Evolutionary conservation across 2,888 invertebrate species (phyloP).

Genomic region (Hyalella azteca): DNA sequence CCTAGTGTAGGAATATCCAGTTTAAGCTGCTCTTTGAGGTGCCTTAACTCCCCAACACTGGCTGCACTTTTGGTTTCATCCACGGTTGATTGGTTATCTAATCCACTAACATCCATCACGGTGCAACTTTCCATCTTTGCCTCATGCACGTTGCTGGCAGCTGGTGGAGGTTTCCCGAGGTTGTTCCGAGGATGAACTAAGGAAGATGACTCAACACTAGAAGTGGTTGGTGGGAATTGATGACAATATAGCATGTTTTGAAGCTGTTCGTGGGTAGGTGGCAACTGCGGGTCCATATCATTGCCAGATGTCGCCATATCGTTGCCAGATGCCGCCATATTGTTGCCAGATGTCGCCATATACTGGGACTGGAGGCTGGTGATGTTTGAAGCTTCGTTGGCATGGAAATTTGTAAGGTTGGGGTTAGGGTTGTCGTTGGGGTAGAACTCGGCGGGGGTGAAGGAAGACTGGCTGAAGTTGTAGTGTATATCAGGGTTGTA

Average conservation of each 20-base stretch:
- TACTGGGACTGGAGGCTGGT: no score
- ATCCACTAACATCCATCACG: neutral
- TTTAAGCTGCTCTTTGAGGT: neutral
- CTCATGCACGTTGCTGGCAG: no score
- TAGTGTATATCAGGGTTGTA: constrained; percentile 66
- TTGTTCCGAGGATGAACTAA: no score
- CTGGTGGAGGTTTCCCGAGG: no score
- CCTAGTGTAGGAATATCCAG: neutral
- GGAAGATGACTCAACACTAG: no score
- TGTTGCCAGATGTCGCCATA: neutral
- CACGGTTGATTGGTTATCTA: neutral
- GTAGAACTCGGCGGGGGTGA: constrained; percentile 55
- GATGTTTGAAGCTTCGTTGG: neutral
- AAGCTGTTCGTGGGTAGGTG: constrained; percentile 19
- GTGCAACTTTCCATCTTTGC: no score
- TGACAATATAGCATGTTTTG: neutral
- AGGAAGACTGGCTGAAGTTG: constrained; percentile 50
- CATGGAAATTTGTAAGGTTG: neutral
- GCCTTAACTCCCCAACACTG: neutral
- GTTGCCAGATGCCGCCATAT: neutral
- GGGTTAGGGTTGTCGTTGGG: constrained; percentile 30
- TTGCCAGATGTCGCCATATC: neutral
- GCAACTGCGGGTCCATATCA: neutral
- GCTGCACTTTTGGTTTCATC: neutral
- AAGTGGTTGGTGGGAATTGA: no score